These are phyloP conservation scores for Psittacula derbiana DNA, from an alignment of 2,797 vertebrate species.

Conservation along the genomic window DNA sequence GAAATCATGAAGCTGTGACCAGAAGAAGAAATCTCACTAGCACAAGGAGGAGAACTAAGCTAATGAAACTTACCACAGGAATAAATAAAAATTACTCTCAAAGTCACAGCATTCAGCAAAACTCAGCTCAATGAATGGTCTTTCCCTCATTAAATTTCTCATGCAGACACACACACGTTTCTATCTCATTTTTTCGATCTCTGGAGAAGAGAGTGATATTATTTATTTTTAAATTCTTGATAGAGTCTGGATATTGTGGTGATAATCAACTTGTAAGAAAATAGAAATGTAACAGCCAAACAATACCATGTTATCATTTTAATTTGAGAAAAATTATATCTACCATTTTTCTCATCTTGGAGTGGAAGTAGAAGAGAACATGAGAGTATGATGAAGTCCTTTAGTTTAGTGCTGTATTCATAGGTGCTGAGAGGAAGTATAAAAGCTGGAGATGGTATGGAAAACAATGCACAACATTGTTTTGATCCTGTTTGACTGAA, in stretches of 20 bases:
- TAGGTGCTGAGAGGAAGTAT: not conserved
- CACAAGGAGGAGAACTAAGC: constrained; percentile 2
- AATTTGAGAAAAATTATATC: not conserved
- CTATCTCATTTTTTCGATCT: not conserved
- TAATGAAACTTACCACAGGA: constrained; percentile 27
- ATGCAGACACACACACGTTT: not conserved
- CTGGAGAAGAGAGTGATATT: not conserved
- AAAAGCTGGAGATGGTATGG: not conserved
- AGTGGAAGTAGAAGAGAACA: not conserved
- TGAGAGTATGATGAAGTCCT: not conserved
- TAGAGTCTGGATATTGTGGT: not conserved
- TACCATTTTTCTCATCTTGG: not conserved
- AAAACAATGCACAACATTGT: not conserved
- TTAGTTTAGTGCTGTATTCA: not conserved
- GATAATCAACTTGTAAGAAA: constrained; percentile 2
- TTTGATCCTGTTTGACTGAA: not conserved
- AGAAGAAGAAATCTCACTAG: constrained; percentile 43
- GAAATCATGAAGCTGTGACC: constrained; percentile 55
- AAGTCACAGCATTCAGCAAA: constrained; percentile 5
- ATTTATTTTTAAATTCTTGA: not conserved
- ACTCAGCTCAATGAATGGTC: not conserved
- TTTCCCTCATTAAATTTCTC: constrained; percentile 13
- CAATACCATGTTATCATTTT: not conserved
- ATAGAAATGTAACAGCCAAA: not conserved
- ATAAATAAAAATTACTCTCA: constrained; percentile 54